A percentile compares a stretch with the other conserved stretches of the same genome.
These are phyloP conservation scores for Macrophya alboannulata DNA, from an alignment of 2,888 invertebrate species.

Conservation along the genomic window DNA sequence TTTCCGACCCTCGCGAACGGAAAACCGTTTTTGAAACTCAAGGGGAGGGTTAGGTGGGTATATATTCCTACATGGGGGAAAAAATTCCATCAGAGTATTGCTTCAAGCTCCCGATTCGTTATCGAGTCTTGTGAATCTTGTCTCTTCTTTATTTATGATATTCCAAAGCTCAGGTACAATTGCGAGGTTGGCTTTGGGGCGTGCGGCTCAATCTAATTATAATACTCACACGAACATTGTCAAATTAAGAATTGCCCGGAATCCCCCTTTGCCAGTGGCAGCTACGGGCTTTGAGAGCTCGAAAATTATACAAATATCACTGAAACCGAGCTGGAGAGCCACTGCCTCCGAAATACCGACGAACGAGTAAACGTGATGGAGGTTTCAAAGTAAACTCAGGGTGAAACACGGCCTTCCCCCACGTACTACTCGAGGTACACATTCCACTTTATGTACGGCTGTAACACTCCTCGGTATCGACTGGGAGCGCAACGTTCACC, in stretches of 20 bases:
- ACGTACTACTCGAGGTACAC: constrained; percentile 13
- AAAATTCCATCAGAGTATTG: neutral
- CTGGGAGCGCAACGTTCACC: constrained; percentile 35
- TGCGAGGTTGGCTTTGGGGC: neutral
- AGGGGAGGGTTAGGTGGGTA: neutral
- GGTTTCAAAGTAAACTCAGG: constrained; percentile 42
- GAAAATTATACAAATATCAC: neutral
- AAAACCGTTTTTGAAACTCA: constrained; percentile 19
- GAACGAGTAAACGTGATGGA: constrained; percentile 29
- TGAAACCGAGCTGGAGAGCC: neutral
- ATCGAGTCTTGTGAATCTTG: neutral
- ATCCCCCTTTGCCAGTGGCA: neutral
- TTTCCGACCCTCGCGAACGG: constrained; percentile 27
- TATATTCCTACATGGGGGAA: neutral
- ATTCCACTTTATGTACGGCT: constrained; percentile 27
- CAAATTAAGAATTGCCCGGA: neutral
- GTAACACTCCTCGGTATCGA: constrained; percentile 5
- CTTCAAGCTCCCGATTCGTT: neutral
- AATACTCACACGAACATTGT: neutral
- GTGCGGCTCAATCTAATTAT: neutral
- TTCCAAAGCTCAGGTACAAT: neutral
- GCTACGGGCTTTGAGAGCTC: neutral
- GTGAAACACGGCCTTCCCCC: constrained; percentile 20
- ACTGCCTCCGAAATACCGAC: constrained; percentile 8
- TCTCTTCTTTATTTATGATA: neutral